A percentile compares a stretch with the other conserved stretches of the same genome.
phyloP scores from a whole-genome alignment of 2,797 vertebrate species.

The Scomberomorus guttatus region DNA sequence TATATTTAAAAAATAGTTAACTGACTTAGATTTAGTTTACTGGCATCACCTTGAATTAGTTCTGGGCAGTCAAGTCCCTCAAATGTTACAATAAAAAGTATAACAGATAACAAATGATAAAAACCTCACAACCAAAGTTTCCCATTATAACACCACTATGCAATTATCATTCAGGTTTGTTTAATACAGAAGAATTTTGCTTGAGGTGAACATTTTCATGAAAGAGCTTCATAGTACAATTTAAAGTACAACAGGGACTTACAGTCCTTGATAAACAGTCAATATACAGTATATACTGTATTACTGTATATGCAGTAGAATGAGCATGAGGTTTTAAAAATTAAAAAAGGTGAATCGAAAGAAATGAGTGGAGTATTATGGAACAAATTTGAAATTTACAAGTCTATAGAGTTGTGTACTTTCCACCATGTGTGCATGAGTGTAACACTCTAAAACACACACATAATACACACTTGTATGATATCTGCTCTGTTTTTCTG shows the following conservation, averaged over 20 bases:
- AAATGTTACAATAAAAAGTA: not conserved
- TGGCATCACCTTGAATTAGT: not conserved
- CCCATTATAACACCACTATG: not conserved
- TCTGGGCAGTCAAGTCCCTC: not conserved
- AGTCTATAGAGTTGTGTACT: not conserved
- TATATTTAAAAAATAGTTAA: not conserved
- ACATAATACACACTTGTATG: not conserved
- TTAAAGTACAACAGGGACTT: no score
- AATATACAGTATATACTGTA: not conserved
- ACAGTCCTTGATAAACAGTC: not conserved
- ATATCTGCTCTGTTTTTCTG: constrained; percentile 22
- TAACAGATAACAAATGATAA: not conserved
- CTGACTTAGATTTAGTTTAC: not conserved
- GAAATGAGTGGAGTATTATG: not conserved
- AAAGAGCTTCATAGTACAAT: no score
- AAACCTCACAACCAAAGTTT: constrained; percentile 1
- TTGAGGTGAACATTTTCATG: no score
- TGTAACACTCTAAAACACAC: constrained; percentile 8
- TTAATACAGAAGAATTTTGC: not conserved
- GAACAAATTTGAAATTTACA: constrained; percentile 13
- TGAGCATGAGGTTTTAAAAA: not conserved
- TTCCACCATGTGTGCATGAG: constrained; percentile 8
- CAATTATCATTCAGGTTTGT: not conserved
- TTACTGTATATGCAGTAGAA: not conserved
- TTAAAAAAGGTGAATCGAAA: not conserved